Evolutionary conservation across 2,888 invertebrate species (phyloP), one percentile per base, ranked within the genome.

Genomic region (Diadegma fenestrale): DNA sequence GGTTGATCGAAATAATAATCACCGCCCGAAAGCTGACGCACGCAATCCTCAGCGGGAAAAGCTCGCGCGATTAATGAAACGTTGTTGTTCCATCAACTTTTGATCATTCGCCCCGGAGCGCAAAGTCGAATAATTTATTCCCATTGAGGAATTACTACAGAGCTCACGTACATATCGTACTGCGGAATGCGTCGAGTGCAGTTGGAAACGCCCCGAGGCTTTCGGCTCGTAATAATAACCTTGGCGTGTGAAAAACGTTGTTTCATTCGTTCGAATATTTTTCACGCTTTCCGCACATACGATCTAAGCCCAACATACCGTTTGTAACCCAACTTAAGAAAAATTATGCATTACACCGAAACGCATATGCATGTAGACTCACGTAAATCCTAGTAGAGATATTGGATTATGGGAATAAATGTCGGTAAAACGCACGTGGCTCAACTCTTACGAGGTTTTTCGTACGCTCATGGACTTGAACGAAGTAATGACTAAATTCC

Each of bases 401-500:
- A 69, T 69, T 76, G 51, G 51, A 26, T 71, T 63, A 80, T 66
- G 66, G 43, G 73, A 69, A 69, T 75, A 76, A 63, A 63, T 63
- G 63, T 14, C 48, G 48, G 69, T 69, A 71, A 71, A 76, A 22
- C 51, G 43, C 71, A 54, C 51, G 54, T 58, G 78, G 45, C 66
- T 72, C 51, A 66, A 45, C 17, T 22, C 72, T 63, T 43, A 54
- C 51, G 61, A 61, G 61, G 48, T 58, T 63, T 69, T 71, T 71
- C 51, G 19, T 69, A n/a, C 51, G 17, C n/a, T 51, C 43, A 33
- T 51, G 26, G 12, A 68, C 17, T 51, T 33, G 90, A 88, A 88
- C 88, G 86, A 91, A 92, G 91, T 91, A 91, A 91, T 91, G 91
- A 91, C 91, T 91, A 89, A 90, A 91, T 91, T 92, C 90, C 90